Conservation (phyloP, 2,888 invertebrate genomes). For the Liodrosophila aerea region DNA sequence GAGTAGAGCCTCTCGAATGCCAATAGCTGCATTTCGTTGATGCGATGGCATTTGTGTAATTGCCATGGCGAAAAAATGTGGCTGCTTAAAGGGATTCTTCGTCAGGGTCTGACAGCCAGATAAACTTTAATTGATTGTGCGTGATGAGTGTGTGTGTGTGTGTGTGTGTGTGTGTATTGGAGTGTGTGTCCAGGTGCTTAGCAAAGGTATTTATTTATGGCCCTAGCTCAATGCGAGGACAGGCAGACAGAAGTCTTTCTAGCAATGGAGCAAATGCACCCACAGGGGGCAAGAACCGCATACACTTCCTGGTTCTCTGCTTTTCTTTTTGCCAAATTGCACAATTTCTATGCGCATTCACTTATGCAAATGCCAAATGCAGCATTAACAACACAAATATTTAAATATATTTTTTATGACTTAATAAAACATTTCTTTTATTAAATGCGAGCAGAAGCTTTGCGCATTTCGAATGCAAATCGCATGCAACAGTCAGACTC, state of each 20-base stretch:
- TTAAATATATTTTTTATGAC: conserved; percentile 67
- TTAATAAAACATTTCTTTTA: conserved; percentile 77
- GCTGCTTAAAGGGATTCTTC: conserved; percentile 34
- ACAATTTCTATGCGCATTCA: conserved; percentile 72
- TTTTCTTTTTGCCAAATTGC: conserved; percentile 52
- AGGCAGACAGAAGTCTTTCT: conserved; percentile 1
- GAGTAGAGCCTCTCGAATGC: conserved; percentile 42
- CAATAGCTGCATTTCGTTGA: conserved; percentile 63
- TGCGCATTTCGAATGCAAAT: conserved; percentile 71
- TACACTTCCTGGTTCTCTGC: conserved; percentile 66
- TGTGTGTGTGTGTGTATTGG: too few species aligned
- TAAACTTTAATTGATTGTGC: conserved; percentile 72
- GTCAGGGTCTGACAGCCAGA: conserved; percentile 49
- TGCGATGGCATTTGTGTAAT: conserved; percentile 69
- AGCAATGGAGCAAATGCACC: not conserved
- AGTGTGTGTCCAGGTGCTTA: conserved; percentile 19
- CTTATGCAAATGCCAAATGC: conserved; percentile 63
- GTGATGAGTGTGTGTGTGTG: conserved; percentile 43
- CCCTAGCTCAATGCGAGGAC: conserved; percentile 31
- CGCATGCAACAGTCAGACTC: conserved; percentile 53
- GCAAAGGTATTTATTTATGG: conserved; percentile 50
- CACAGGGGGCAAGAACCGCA: conserved; percentile 44
- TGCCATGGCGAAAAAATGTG: conserved; percentile 48
- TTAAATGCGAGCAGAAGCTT: conserved; percentile 72
- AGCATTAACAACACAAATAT: conserved; percentile 45